Conservation (phyloP, 1,140 invertebrate genomes). For the Calephelis nemesis region DNA sequence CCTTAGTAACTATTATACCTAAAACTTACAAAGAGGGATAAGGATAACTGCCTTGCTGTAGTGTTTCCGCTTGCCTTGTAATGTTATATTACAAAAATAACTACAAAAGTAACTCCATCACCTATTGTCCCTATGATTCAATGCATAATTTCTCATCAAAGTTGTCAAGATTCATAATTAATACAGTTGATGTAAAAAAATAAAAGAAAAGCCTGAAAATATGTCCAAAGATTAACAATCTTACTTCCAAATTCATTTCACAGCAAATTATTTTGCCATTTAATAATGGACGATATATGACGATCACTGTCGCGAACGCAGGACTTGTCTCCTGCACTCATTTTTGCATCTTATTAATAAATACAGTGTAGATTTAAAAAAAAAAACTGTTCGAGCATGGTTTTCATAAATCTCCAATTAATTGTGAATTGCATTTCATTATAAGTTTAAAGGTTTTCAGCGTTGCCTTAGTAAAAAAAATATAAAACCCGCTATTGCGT, state of each 20-base stretch:
- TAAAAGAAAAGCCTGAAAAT: constrained; percentile 9
- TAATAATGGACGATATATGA: constrained; percentile 21
- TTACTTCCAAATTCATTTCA: constrained; percentile 19
- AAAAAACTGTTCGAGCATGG: not conserved
- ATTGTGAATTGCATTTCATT: no score
- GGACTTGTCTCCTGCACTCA: not conserved
- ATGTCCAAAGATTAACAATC: constrained; percentile 1
- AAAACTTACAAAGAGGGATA: not conserved
- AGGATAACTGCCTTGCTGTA: constrained; percentile 25
- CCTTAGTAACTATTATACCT: not conserved
- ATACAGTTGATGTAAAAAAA: constrained; percentile 9
- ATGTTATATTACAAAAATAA: constrained; percentile 31
- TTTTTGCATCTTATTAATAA: constrained; percentile 14
- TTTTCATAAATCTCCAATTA: no score
- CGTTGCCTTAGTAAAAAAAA: no score
- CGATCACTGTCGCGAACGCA: constrained; percentile 21
- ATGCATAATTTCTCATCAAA: not conserved
- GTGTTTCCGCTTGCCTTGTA: constrained; percentile 27
- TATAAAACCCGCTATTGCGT: no score
- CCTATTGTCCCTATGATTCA: constrained; percentile 34
- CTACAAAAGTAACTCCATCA: constrained; percentile 31
- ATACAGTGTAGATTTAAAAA: not conserved
- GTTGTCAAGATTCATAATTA: constrained; percentile 3
- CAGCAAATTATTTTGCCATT: constrained; percentile 16
- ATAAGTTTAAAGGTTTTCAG: no score